Percentiles rank a stretch among this genome's conserved stretches.
phyloP scores from a whole-genome alignment of 2,888 invertebrate genomes.

The Sipha maydis region DNA sequence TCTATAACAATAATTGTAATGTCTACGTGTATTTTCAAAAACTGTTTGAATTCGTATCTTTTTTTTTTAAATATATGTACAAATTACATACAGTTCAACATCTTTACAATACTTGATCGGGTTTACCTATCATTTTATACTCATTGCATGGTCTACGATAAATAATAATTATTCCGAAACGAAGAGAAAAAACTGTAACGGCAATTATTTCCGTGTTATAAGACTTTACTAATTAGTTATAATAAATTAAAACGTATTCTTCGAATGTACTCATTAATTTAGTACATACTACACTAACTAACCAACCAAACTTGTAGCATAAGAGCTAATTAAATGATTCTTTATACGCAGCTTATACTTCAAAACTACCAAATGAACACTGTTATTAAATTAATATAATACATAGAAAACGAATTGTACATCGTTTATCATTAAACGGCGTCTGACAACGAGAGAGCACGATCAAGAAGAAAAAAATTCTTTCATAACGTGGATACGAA shows the following conservation, averaged over 20 bases:
- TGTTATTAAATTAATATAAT: slow-evolving; percentile 35
- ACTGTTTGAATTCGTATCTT: not conserved
- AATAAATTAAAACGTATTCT: slow-evolving; percentile 29
- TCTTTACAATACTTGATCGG: not conserved
- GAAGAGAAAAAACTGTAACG: not conserved
- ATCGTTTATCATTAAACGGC: slow-evolving; percentile 3
- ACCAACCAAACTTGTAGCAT: not conserved
- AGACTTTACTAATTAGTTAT: slow-evolving; percentile 18
- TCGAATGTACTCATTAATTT: slow-evolving; percentile 8
- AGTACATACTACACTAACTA: not conserved
- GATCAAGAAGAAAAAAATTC: not conserved
- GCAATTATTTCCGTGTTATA: not conserved
- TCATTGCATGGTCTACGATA: not conserved
- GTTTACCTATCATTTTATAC: not conserved
- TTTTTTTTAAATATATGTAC: not conserved
- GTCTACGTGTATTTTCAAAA: not conserved
- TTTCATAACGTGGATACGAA: not conserved
- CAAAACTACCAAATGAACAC: slow-evolving; percentile 18
- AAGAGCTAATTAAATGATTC: slow-evolving; percentile 7
- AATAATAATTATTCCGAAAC: slow-evolving; percentile 1
- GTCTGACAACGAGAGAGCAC: not conserved
- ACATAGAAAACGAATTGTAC: slow-evolving; percentile 18
- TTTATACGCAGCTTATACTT: not conserved
- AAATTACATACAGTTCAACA: not conserved
- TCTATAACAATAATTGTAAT: not conserved